Evolutionary conservation across 2,888 invertebrate species (phyloP), one percentile per base, ranked within the genome.

Genomic region (Melinaea menophilus): DNA sequence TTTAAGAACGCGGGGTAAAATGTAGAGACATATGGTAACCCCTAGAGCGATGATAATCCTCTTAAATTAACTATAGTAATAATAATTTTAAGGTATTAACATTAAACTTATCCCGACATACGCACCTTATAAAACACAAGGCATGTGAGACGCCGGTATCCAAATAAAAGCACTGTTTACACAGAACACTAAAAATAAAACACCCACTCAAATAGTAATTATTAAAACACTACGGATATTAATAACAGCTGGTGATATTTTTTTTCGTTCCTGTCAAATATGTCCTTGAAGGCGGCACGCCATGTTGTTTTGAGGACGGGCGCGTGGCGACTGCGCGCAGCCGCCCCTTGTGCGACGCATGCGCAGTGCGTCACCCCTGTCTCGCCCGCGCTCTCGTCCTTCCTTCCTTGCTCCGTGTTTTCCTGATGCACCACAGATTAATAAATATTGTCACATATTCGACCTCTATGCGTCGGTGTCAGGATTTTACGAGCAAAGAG

Each of bases 291-390:
- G 82, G 80, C 79, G 73, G 58, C 73, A 74, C 88, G 86, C 88
- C 89, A 86, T 88, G 84, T 85, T 85, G 81, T 75, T 80, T 82
- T 79, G 79, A 79, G 82, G 83, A 84, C 85, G 82, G 81, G 84
- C 90, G 89, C 88, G 86, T 86, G 86, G 82, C 86, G 86, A 90
- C 90, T 90, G 89, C 88, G 89, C 88, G 82, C 79, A 76, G 81
- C 84, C 80, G 83, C 81, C 85, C 76, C 72, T 69, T 65, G 71
- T 70, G 63, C 72, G 65, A 81, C 84, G 85, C 88, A 82, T 81
- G 89, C 86, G 86, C 78, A 72, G 51, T 84, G 82, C 86, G 85
- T 85, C 84, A 86, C 85, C 85, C 73, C 71, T 65, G 69, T 64
- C 63, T 64, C 80, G 78, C 78, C 79, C 76, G 77, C 73, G 72